Base-by-base conservation (phyloP, 2,113 vertebrate species). In the Dasypus novemcinctus region DNA sequence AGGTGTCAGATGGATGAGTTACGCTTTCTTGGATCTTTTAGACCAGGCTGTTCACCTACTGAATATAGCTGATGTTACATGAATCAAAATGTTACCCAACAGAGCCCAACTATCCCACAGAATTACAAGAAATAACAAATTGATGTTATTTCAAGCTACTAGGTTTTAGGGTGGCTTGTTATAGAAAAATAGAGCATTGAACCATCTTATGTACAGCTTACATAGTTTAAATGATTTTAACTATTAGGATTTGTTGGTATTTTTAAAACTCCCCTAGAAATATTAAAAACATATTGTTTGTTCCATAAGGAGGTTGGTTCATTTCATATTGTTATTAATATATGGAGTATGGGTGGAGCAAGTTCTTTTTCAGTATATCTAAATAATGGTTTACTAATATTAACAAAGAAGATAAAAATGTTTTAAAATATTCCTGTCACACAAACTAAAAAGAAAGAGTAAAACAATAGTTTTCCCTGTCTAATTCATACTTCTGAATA, bases 401-500 rank as follows among this genome's bases (percentile, higher is more conserved):
- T 84, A 89, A 29, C 15, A 49, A 7, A 63, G 2, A 52, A 79
- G 18, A 74, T 54, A 81, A 49, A 49, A 94, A 64, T 36, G 1
- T 54, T 81, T 91, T 52, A 75, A 94, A 76, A 71, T 76, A 54
- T 64, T 4, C 1, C 12, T 59, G 23, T 23, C 46, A 49, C 36
- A 82, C 46, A 49, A 49, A 49, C 46, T 49, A 49, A 49, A 49
- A 63, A 63, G 81, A 89, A 14, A 8, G 13, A 79, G 54, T 66
- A 61, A 81, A 78, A 93, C 2, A 68, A 69, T 86, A 8, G 2
- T 87, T 93, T 95, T 66, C 20, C 49, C 69, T 57, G 38, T 46
- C 12, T 59, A 57, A 33, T 15, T 81, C 57, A 59, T 61, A 52
- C n/a, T 93, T 90, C 83, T 59, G 76, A 87, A 75, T 36, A 93